Base-by-base conservation (phyloP, 2,888 invertebrate genomes). In the Camponotus fellah region DNA sequence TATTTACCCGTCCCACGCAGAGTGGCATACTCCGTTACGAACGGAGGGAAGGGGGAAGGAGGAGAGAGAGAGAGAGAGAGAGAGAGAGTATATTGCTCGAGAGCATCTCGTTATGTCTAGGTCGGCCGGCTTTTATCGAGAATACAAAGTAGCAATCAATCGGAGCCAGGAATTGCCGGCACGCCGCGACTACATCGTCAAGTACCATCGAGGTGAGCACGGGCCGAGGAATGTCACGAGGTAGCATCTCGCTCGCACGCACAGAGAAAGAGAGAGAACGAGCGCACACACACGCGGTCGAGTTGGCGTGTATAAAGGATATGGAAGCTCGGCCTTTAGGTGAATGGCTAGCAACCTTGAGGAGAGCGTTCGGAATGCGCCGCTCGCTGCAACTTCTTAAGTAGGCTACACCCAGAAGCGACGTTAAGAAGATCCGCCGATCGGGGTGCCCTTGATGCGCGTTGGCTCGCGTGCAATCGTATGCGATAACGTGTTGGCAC, bases 281-380 rank as follows among this genome's bases (percentile, higher is more conserved):
- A 32, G 17, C 74, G 40, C 82, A n/a, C 58, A 8, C 21, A 43
- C n/a, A 26, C 43, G 12, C 43, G 46, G 40, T 65, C 77, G 2
- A 56, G 8, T 65, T 40, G 12, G 12, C 2, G n/a, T 43, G 68
- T 14, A 75, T 66, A 80, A 82, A 88, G 84, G 86, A 82, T 87
- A 87, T 89, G 87, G 83, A 87, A 90, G 91, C 90, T 89, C 89
- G 91, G 89, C 91, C 92, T 92, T 92, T 92, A 77, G 91, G 92
- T 91, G 92, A 93, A 92, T 90, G 92, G 91, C 91, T 92, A 90
- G 89, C 89, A 93, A 91, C 92, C 93, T 93, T 92, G 92, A 90
- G 65, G 88, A 89, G 91, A 91, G 90, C 88, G 91, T 91, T 89
- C 89, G 93, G 92, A 93, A 92, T 92, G 92, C 87, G 87, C 88